Conservation (phyloP, 1,140 invertebrate species). For the Meloidogyne floridensis region DNA sequence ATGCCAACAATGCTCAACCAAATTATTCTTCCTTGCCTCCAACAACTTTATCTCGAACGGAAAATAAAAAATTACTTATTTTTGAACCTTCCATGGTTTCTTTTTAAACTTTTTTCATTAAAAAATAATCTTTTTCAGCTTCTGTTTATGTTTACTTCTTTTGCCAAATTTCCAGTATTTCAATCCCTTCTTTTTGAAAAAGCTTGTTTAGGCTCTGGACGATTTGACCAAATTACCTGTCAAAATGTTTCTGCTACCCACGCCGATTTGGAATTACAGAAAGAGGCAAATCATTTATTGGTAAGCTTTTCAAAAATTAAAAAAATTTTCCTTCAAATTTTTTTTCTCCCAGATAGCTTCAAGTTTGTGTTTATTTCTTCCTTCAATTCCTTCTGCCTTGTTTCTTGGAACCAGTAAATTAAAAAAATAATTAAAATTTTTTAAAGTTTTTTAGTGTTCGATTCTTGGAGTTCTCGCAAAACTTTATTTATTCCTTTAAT, state of each 20-base stretch:
- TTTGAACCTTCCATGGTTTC: neutral
- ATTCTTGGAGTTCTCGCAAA: constrained; percentile 48
- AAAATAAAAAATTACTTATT: neutral
- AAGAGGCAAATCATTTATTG: constrained; percentile 26
- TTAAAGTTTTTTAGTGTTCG: constrained; percentile 58
- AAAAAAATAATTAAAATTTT: too few relatives aligned
- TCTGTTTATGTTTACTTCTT: constrained; percentile 50
- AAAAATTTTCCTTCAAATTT: neutral
- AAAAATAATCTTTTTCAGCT: constrained; percentile 27
- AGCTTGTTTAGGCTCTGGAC: constrained; percentile 37
- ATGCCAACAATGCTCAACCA: neutral
- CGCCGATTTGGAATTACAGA: constrained; percentile 48
- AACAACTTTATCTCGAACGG: neutral
- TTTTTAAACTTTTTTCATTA: neutral
- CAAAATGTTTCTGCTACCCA: constrained; percentile 40
- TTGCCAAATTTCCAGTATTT: constrained; percentile 55
- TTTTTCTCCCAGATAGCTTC: constrained; percentile 32
- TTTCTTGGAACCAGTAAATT: constrained; percentile 52
- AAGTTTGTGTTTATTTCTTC: constrained; percentile 50
- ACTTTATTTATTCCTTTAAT: constrained; percentile 55
- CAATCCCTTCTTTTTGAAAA: constrained; percentile 56
- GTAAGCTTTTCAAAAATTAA: constrained; percentile 4
- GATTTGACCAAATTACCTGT: constrained; percentile 35
- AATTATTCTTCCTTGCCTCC: neutral
- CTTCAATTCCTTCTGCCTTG: constrained; percentile 51